These are phyloP conservation scores for Channa striata DNA, from an alignment of 2,797 vertebrate genomes.

Conservation along the genomic window DNA sequence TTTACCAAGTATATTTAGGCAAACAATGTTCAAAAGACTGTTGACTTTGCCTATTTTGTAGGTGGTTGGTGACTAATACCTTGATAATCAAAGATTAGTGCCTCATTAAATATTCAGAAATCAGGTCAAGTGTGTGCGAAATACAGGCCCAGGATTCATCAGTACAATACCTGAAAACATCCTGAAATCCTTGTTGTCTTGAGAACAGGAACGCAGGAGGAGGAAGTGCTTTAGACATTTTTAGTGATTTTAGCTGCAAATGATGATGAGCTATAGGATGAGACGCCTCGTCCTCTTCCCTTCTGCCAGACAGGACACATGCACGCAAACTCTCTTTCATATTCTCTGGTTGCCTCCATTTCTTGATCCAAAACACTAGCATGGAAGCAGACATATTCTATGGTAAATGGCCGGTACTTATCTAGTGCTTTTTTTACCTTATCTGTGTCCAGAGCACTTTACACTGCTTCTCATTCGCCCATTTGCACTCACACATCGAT, in stretches of 20 bases:
- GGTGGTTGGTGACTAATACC: not conserved
- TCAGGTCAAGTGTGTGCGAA: conserved; percentile 6
- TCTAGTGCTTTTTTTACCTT: too few relatives aligned
- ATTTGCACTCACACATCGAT: too few relatives aligned
- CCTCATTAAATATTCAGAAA: conserved; percentile 17
- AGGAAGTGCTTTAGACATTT: conserved; percentile 34
- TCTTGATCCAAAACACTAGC: not conserved
- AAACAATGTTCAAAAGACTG: too few relatives aligned
- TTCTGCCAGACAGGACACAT: conserved; percentile 12
- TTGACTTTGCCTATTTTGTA: too few relatives aligned
- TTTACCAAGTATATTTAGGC: not conserved
- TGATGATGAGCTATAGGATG: conserved; percentile 24
- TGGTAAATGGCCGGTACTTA: too few relatives aligned
- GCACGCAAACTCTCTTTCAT: not conserved
- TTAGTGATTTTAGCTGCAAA: conserved; percentile 31
- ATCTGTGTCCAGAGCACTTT: too few relatives aligned
- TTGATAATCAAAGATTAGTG: conserved; percentile 6
- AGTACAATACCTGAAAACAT: too few relatives aligned
- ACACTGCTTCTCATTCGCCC: too few relatives aligned
- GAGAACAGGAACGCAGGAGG: not conserved
- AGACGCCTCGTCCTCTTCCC: conserved; percentile 22
- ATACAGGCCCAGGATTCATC: conserved; percentile 8
- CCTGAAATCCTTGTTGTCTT: not conserved
- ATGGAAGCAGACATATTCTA: not conserved
- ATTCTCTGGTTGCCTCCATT: not conserved